phyloP scores from a whole-genome alignment of 2,113 vertebrate genomes.

The Amblyornis subalaris region DNA sequence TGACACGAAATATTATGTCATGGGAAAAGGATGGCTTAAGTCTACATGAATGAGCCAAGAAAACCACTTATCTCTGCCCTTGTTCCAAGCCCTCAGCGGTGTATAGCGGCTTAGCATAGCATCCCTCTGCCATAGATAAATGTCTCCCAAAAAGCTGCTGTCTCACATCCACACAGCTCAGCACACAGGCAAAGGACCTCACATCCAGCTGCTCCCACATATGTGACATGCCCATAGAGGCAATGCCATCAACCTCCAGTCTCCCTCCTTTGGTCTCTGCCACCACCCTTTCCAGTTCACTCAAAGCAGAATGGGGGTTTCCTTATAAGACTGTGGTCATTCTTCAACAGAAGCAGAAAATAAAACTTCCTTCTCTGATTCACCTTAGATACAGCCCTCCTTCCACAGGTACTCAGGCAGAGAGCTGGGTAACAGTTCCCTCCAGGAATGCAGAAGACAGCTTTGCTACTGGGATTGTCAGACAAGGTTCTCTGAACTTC shows the following conservation, averaged over 20 bases:
- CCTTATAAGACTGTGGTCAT: background rate
- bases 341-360: background rate
- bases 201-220: background rate
- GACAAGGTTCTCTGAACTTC: background rate
- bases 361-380: background rate
- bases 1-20: background rate
- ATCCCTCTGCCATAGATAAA: background rate
- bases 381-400: background rate
- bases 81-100: background rate
- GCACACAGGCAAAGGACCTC: background rate
- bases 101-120: rapidly evolving
- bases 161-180: background rate
- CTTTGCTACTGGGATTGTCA: background rate
- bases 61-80: background rate
- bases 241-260: background rate
- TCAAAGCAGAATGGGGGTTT: rapidly evolving
- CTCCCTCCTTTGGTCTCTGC: background rate
- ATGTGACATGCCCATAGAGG: background rate
- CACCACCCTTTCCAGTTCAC: background rate
- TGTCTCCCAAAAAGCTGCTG: background rate
- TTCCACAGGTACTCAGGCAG: background rate
- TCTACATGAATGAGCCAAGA: background rate
- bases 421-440: background rate
- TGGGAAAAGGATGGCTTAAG: background rate
- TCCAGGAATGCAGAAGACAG: background rate